Evolutionary conservation across 2,888 invertebrate genomes (phyloP), one percentile per base, ranked within the genome.

Genomic region (Drosophila pegasa): DNA sequence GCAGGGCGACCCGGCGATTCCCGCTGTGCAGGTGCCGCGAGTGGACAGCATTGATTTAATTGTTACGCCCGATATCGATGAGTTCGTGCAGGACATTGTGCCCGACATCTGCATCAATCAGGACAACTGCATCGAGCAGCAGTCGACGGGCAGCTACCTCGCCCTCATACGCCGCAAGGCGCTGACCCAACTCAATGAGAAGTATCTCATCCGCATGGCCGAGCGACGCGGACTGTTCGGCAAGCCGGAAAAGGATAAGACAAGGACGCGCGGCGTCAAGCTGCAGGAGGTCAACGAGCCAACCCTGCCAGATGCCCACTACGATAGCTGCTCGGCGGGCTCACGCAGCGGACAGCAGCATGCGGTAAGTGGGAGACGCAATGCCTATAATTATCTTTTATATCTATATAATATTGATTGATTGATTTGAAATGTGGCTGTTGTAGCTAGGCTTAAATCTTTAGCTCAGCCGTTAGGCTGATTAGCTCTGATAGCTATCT

Each of bases 141-240:
- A 91, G 25, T 91, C 93, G 4, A 92, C 93, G 47, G 95, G 95
- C 3, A 94, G 94, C 72, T 95, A 93, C 78, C 89, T 95, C 16
- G 93, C 94, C 0, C 88, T 95, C 10, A 89, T 95, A n/a, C 94
- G 93, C 57, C 92, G 95, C 51, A 95, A 94, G 81, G 92, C 93
- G 64, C 94, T 97, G 81, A 96, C 95, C 57, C 94, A 95, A 41
- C 93, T 97, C 83, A 95, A 97, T 91, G 96, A 96, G 6, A 95
- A 96, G 91, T 96, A 95, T 90, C 95, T 97, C 94, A 97, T 97
- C 78, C 94, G 95, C 82, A 96, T 96, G 92, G 97, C 97, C 3
- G 97, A 97, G 91, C 94, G 95, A 40, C 94, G 96, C 65, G 96
- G 97, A 0, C 91, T 97, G 71, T 97, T 97, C 90, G 96, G 95